Base-by-base conservation (phyloP, 2,113 vertebrate genomes). In the Thymallus thymallus region DNA sequence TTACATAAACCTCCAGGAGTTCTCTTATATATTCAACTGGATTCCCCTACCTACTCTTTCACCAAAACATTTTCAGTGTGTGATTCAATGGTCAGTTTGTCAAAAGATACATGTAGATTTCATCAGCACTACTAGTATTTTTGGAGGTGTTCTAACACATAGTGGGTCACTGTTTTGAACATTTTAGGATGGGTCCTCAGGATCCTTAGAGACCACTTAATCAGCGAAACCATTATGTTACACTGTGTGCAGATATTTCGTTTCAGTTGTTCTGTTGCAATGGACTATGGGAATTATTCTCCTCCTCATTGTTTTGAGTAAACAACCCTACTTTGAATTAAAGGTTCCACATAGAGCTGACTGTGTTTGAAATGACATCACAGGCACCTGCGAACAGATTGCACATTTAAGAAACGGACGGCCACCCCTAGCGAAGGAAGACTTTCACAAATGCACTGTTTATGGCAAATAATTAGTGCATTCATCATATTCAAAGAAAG, bases 401-500 rank as follows among this genome's bases (percentile, higher is more conserved):
- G 20, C 69, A 69, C 68, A 64, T 63, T n/a, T 65, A 68, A 58
- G 65, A 45, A 76, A 63, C 6, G 61, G 51, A 72, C 23, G 72
- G 46, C 67, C 80, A 70, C 29, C 48, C 20, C 10, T 74, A 18
- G 69, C 78, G 76, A 26, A 24, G 62, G 67, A 51, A 60, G 4
- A 68, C 32, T 67, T 2, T 55, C 48, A 9, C 65, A 24, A 61
- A 58, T 5, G 0, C 26, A 68, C 45, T 5, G 0, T 24, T 65
- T 66, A 60, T 55, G 69, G 51, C 35, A 58, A 69, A 70, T 78
- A 79, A 69, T 80, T 41, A 23, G 56, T 63, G 24, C 63, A 63
- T 68, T 48, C 2, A 13, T 65, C 58, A 76, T 22, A 69, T 69
- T 84, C 73, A 80, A 80, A 86, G 65, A 69, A 76, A 65, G 45